Percentiles rank a stretch among this genome's conserved stretches.
Conservation (phyloP, 2,797 vertebrate genomes). For the Enteromius treurensis region DNA sequence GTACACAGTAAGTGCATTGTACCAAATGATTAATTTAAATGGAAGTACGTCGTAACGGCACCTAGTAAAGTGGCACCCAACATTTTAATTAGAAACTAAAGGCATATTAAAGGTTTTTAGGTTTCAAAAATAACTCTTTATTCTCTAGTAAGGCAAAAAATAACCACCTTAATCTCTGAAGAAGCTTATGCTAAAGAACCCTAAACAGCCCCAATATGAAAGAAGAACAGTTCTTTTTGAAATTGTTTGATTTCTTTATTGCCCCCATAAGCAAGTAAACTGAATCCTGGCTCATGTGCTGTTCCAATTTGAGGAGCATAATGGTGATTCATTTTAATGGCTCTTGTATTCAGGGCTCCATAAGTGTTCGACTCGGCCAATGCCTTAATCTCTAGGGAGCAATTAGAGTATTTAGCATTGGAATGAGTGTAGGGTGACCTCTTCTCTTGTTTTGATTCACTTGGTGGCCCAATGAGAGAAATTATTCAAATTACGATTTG, state of each 20-base stretch:
- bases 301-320: background rate
- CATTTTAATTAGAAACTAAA: background rate
- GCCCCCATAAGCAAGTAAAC: background rate
- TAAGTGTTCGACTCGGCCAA: conserved; percentile 4
- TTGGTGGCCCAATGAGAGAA: conserved; percentile 49
- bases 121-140: background rate
- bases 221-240: background rate
- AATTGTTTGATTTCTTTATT: conserved; percentile 7
- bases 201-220: background rate
- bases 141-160: background rate
- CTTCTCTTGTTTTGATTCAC: conserved; percentile 61
- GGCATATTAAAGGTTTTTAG: background rate
- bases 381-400: conserved; percentile 12
- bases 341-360: background rate
- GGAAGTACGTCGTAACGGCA: too few relatives aligned
- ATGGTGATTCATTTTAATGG: conserved; percentile 13
- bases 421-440: conserved; percentile 1
- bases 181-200: background rate
- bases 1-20: too few relatives aligned
- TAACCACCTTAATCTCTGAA: background rate
- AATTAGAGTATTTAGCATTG: conserved; percentile 22
- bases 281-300: background rate
- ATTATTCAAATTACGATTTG: conserved; percentile 67
- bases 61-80: too few relatives aligned
- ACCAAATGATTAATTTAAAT: too few relatives aligned